Percentiles rank a stretch among this genome's conserved stretches.
Evolutionary conservation across 2,888 invertebrate genomes (phyloP).

Genomic region (Alloscopus bannaensis): DNA sequence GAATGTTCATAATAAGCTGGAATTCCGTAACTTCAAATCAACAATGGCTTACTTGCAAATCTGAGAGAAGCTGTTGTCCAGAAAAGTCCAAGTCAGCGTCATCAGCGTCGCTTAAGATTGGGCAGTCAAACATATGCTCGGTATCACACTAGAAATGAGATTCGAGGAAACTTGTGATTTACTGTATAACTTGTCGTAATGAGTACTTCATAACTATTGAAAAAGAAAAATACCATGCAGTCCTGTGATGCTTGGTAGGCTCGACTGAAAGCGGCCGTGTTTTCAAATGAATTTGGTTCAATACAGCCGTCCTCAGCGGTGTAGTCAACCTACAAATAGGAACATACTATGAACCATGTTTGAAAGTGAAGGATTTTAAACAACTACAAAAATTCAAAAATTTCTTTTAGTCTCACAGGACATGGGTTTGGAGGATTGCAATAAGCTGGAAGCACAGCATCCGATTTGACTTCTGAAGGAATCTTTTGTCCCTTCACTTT

Average conservation of each 20-base stretch:
- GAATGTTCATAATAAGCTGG: neutral
- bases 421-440: conserved; percentile 99
- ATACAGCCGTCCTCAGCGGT: conserved; percentile 93
- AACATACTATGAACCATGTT: no score
- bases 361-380: neutral
- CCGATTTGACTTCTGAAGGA: conserved; percentile 88
- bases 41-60: conserved; percentile 43
- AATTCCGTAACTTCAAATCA: neutral
- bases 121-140: conserved; percentile 97
- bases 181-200: neutral
- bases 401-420: conserved; percentile 83
- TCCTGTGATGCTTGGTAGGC: conserved; percentile 90
- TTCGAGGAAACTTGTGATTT: neutral
- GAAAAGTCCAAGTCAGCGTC: conserved; percentile 71
- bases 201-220: neutral
- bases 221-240: conserved; percentile 81
- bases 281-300: conserved; percentile 86
- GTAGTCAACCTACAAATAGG: conserved; percentile 77
- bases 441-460: conserved; percentile 93
- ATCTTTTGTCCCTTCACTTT: conserved; percentile 77
- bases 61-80: conserved; percentile 52
- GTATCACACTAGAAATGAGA: conserved; percentile 87
- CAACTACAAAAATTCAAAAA: neutral
- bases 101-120: conserved; percentile 77
- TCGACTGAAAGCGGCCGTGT: conserved; percentile 95